A percentile compares a stretch with the other conserved stretches of the same genome.
These are phyloP conservation scores for Leptinotarsa texana DNA, from an alignment of 1,140 invertebrate genomes.

Conservation along the genomic window DNA sequence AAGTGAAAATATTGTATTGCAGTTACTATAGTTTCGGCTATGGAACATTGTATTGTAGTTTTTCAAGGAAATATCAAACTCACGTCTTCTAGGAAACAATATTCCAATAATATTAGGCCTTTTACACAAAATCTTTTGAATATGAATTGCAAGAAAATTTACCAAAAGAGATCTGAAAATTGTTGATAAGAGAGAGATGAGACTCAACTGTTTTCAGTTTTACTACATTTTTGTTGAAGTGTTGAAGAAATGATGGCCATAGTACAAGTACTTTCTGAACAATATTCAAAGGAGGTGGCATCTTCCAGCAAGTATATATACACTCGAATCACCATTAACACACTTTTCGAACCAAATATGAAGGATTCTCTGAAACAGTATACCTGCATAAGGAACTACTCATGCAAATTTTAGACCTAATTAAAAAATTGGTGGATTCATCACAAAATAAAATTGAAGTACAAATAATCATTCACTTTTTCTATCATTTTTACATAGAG, in stretches of 20 bases:
- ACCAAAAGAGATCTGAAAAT: too few relatives aligned
- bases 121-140: too few relatives aligned
- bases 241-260: too few relatives aligned
- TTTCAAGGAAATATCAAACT: not conserved
- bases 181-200: too few relatives aligned
- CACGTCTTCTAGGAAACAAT: not conserved
- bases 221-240: too few relatives aligned
- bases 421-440: not conserved
- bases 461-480: not conserved
- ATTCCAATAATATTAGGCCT: too few relatives aligned
- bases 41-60: not conserved
- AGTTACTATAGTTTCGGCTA: constrained; percentile 2
- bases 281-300: not conserved
- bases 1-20: not conserved
- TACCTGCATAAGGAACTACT: not conserved
- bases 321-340: not conserved
- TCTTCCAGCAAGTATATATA: not conserved
- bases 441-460: not conserved
- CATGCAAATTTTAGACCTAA: not conserved
- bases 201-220: too few relatives aligned
- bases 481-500: not conserved
- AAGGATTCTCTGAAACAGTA: not conserved
- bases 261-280: not conserved
- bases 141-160: too few relatives aligned
- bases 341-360: too few relatives aligned